Evolutionary conservation across 1,140 invertebrate species (phyloP).

Genomic region (Hylyphantes graminicola): DNA sequence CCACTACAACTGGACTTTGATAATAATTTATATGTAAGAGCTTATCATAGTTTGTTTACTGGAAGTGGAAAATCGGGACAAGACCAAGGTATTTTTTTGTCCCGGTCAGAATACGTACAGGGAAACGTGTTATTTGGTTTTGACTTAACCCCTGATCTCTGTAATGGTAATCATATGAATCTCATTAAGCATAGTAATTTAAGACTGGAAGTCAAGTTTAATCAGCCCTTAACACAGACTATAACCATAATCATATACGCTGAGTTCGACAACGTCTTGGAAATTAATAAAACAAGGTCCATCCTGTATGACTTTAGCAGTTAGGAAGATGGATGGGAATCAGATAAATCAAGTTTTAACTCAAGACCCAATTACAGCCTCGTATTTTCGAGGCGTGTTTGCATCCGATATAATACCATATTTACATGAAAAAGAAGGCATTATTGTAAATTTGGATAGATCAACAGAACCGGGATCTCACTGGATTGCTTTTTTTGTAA

Average conservation of each 20-base stretch:
- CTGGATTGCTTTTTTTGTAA: neutral
- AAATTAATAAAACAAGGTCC: conserved; percentile 10
- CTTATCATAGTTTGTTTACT: conserved; percentile 5
- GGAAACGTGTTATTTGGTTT: neutral
- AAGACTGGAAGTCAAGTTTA: conserved; percentile 4
- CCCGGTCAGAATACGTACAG: neutral
- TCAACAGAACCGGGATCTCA: neutral
- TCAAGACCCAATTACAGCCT: neutral
- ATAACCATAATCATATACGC: neutral
- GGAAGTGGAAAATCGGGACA: neutral
- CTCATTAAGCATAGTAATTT: neutral
- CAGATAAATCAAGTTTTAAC: too few species aligned
- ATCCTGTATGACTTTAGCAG: neutral
- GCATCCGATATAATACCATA: neutral
- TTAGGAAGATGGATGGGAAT: neutral
- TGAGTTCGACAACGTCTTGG: neutral
- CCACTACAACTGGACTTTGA: conserved; percentile 1
- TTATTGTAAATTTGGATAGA: neutral
- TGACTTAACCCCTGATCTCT: conserved; percentile 15
- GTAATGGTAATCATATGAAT: conserved; percentile 3
- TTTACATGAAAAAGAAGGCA: neutral
- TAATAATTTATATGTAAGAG: neutral
- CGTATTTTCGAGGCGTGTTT: neutral
- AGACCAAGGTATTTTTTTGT: neutral
- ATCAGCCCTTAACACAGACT: neutral